A percentile compares a stretch with the other conserved stretches of the same genome.
Conservation (phyloP, 2,888 invertebrate species). For the Scrobipalpa atriplicella region DNA sequence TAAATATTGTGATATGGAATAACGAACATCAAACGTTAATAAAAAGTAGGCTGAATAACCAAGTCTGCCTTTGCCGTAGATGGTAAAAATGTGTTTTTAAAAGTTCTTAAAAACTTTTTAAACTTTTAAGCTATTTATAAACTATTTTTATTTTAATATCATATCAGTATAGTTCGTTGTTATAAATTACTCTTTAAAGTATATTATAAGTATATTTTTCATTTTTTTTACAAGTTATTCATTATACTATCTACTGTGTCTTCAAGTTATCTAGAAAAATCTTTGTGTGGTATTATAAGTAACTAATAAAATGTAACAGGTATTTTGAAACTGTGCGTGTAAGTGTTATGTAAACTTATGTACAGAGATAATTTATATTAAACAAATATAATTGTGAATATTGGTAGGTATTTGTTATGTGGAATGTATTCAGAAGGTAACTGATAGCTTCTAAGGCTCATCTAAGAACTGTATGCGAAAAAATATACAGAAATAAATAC, state of each 20-base stretch:
- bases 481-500: conserved; percentile 53
- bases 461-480: conserved; percentile 54
- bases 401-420: not conserved
- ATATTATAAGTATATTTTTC: conserved; percentile 39
- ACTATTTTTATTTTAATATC: conserved; percentile 55
- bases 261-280: conserved; percentile 56
- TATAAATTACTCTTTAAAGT: conserved; percentile 59
- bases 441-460: conserved; percentile 75
- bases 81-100: not conserved
- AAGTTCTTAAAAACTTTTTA: conserved; percentile 39
- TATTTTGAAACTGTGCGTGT: conserved; percentile 57
- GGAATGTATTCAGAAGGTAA: conserved; percentile 48
- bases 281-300: conserved; percentile 40
- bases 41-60: conserved; percentile 28
- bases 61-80: not conserved
- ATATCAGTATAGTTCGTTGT: conserved; percentile 67
- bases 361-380: not conserved
- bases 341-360: conserved; percentile 25
- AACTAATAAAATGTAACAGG: conserved; percentile 52
- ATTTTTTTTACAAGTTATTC: conserved; percentile 54
- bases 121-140: conserved; percentile 45
- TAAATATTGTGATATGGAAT: conserved; percentile 80
- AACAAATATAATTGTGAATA: not conserved
- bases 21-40: conserved; percentile 51
- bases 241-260: conserved; percentile 62